These are phyloP conservation scores for Choreutis nemorana DNA, from an alignment of 2,888 invertebrate genomes.

Conservation along the genomic window DNA sequence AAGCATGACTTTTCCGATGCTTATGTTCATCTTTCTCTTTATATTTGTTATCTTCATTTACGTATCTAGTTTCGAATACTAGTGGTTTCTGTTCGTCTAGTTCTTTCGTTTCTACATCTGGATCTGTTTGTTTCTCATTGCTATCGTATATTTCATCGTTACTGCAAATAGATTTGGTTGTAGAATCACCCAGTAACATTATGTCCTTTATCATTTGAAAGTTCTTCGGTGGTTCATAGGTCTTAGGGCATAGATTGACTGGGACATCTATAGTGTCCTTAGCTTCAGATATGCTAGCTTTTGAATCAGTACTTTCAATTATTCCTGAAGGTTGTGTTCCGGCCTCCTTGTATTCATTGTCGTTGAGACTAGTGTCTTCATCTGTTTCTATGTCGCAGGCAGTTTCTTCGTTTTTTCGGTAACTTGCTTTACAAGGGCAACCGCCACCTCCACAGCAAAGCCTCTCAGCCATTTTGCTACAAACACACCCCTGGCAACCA, in stretches of 20 bases:
- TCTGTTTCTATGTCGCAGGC: conserved; percentile 24
- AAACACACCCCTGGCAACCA: conserved; percentile 21
- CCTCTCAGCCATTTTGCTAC: conserved; percentile 26
- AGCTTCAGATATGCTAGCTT: too few relatives aligned
- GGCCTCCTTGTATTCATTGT: conserved; percentile 21
- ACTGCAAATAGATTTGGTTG: too few relatives aligned
- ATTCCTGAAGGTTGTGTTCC: conserved; percentile 31
- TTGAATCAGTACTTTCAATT: too few relatives aligned
- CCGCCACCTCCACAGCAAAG: conserved; percentile 21
- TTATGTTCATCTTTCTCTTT: not conserved
- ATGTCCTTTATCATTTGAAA: too few relatives aligned
- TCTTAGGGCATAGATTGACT: too few relatives aligned
- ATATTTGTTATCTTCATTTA: not conserved
- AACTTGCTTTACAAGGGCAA: conserved; percentile 21
- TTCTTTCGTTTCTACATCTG: too few relatives aligned
- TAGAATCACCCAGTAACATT: too few relatives aligned
- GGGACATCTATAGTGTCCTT: too few relatives aligned
- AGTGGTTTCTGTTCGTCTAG: not conserved
- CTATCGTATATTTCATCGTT: too few relatives aligned
- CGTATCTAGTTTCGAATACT: not conserved
- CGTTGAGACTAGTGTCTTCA: too few relatives aligned
- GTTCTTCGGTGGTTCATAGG: too few relatives aligned
- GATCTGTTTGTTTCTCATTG: too few relatives aligned
- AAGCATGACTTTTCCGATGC: not conserved
- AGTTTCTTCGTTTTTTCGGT: conserved; percentile 21